phyloP scores from a whole-genome alignment of 2,797 vertebrate genomes.

The Leptatherina wallacei region DNA sequence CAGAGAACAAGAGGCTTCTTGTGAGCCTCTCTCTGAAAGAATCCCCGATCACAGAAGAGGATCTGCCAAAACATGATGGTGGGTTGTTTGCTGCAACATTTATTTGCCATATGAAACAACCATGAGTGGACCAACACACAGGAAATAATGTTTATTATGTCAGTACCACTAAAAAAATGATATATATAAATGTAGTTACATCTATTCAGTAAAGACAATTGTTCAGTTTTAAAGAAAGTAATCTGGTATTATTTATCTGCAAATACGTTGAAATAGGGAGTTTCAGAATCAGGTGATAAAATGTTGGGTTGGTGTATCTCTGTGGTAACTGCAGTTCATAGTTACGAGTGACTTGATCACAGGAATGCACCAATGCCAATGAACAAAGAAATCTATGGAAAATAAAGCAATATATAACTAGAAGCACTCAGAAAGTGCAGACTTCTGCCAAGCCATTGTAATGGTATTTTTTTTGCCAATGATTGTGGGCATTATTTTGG shows the following conservation, averaged over 20 bases:
- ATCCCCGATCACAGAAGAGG: constrained; percentile 82
- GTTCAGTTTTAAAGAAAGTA: neutral
- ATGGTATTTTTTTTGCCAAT: too few relatives aligned
- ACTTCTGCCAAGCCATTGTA: too few relatives aligned
- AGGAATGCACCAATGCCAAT: too few relatives aligned
- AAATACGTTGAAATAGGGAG: neutral
- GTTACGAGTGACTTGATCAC: too few relatives aligned
- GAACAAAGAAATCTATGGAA: neutral
- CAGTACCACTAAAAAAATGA: neutral
- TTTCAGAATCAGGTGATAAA: neutral
- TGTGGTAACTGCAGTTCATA: neutral
- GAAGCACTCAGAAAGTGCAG: too few relatives aligned
- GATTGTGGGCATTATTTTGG: too few relatives aligned
- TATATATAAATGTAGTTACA: neutral
- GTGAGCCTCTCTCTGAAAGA: constrained; percentile 87
- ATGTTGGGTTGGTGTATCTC: neutral
- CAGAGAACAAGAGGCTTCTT: constrained; percentile 90
- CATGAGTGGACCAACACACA: too few relatives aligned
- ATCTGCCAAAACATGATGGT: constrained; percentile 90
- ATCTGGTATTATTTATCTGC: neutral
- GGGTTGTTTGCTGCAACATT: constrained; percentile 23
- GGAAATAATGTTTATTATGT: neutral
- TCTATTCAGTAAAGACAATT: neutral
- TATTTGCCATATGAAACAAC: neutral
- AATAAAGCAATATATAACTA: neutral